Evolutionary conservation across 1,140 invertebrate genomes (phyloP).

Genomic region (Cepaea nemoralis): DNA sequence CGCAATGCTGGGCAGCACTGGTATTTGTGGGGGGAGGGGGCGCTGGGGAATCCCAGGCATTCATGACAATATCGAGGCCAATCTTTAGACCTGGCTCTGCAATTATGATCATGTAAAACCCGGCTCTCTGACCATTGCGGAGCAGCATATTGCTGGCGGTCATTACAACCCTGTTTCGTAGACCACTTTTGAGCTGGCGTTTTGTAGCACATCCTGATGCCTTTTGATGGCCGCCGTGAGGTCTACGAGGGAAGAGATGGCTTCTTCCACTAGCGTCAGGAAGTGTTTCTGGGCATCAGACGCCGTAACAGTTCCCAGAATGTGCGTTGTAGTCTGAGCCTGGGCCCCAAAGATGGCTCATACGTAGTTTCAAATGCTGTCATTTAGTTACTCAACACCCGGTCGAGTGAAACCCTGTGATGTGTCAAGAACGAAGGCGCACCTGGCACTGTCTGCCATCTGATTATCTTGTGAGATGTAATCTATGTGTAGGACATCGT

Average conservation of each 20-base stretch:
- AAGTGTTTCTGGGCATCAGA: background rate
- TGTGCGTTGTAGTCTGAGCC: background rate
- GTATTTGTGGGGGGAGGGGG: background rate
- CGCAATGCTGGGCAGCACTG: background rate
- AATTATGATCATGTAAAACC: background rate
- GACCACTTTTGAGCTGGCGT: background rate
- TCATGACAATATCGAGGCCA: background rate
- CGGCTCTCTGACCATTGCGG: background rate
- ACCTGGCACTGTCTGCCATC: background rate
- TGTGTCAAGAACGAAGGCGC: background rate
- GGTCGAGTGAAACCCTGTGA: background rate
- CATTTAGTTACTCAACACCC: background rate
- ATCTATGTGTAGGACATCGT: background rate
- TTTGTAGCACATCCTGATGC: background rate
- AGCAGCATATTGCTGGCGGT: background rate
- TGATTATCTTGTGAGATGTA: background rate
- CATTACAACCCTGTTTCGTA: background rate
- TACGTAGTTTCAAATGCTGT: background rate
- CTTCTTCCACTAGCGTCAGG: background rate
- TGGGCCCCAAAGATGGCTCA: background rate
- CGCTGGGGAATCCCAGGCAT: background rate
- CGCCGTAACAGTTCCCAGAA: background rate
- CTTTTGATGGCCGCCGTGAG: background rate
- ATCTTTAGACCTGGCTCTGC: background rate
- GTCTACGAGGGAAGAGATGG: background rate